These are phyloP conservation scores for Musca domestica DNA, from an alignment of 1,140 invertebrate species.

Conservation along the genomic window DNA sequence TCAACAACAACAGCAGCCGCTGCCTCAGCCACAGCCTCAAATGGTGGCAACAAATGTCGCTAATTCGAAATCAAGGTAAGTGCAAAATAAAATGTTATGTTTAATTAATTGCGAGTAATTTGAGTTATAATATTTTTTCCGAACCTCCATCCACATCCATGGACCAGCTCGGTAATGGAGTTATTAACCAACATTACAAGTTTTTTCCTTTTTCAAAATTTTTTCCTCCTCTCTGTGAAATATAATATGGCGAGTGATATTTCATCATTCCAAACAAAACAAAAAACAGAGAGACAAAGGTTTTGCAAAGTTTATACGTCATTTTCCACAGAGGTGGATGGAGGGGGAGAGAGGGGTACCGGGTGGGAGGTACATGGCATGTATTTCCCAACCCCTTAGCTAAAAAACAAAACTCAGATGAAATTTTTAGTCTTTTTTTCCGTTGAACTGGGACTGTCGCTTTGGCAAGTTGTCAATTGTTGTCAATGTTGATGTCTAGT, in stretches of 20 bases:
- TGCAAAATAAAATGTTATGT: background rate
- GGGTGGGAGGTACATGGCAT: too few species aligned
- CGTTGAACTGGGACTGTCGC: background rate
- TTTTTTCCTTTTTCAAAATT: background rate
- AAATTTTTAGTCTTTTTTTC: background rate
- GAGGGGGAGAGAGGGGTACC: too few species aligned
- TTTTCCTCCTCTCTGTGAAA: background rate
- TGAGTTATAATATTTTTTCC: conserved; percentile 1
- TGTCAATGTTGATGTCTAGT: conserved; percentile 12
- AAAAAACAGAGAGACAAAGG: too few species aligned
- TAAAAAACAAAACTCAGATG: background rate
- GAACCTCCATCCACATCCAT: background rate
- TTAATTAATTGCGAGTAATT: conserved; percentile 12
- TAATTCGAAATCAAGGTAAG: conserved; percentile 25
- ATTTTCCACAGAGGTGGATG: too few species aligned
- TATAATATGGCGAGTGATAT: background rate
- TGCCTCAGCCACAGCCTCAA: background rate
- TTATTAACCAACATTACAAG: background rate
- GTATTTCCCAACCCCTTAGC: too few species aligned
- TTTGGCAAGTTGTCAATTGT: conserved; percentile 10
- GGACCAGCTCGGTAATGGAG: background rate
- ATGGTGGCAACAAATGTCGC: background rate
- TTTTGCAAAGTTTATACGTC: too few species aligned
- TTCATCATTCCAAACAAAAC: background rate
- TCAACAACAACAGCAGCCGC: conserved; percentile 3